A percentile compares a stretch with the other conserved stretches of the same genome.
Evolutionary conservation across 2,113 vertebrate genomes (phyloP).

Genomic region (Neodon shergylaensis): DNA sequence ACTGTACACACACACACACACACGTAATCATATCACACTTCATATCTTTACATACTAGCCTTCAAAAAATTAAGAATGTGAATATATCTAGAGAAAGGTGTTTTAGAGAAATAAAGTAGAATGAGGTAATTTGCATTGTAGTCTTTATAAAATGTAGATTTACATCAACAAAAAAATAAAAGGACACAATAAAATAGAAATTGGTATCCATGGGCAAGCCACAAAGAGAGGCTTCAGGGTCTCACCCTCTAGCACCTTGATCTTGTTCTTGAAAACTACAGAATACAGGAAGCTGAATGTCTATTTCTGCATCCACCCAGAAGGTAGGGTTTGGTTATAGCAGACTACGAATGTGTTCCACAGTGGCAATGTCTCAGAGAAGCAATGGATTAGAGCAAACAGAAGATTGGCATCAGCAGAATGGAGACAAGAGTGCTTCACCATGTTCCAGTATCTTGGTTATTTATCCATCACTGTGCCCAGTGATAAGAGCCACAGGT

Average conservation of each 20-base stretch:
- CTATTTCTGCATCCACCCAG: neutral
- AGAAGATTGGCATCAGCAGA: neutral
- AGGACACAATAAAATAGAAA: neutral
- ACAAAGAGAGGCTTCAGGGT: too few relatives aligned
- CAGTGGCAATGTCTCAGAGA: neutral
- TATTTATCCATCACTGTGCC: neutral
- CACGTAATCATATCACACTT: neutral
- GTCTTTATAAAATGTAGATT: neutral
- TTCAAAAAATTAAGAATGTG: neutral
- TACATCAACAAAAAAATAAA: neutral
- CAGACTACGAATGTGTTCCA: neutral
- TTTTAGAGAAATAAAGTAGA: neutral
- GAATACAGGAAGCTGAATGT: neutral
- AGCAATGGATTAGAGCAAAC: neutral
- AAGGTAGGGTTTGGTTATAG: neutral
- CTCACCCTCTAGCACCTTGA: neutral
- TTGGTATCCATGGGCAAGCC: neutral
- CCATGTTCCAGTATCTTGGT: too few relatives aligned
- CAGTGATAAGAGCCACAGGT: too few relatives aligned
- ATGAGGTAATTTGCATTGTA: neutral
- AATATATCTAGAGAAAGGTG: neutral
- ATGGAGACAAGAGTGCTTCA: neutral
- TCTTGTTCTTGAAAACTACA: neutral
- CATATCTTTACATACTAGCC: neutral
- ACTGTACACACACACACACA: neutral